Evolutionary conservation across 2,888 invertebrate species (phyloP).

Genomic region (Parelbella ahira): DNA sequence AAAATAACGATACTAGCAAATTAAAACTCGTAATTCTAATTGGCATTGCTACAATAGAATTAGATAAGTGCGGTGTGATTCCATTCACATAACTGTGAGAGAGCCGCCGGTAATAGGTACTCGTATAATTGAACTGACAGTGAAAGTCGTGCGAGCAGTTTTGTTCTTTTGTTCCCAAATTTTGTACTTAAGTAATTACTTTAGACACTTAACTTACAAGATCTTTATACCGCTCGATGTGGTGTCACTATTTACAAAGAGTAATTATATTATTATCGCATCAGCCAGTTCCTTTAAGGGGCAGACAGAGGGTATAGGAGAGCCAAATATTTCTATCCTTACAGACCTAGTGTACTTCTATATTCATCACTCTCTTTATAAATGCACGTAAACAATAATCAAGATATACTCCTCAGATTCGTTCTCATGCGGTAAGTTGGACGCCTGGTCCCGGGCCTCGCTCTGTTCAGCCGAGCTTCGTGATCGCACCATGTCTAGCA

Average conservation of each 20-base stretch:
- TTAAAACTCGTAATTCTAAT: conserved; percentile 24
- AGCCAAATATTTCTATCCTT: no score
- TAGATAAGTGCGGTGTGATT: conserved; percentile 16
- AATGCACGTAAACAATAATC: no score
- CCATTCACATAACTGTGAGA: conserved; percentile 49
- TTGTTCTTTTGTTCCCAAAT: conserved; percentile 7
- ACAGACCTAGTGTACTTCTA: no score
- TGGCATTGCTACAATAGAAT: conserved; percentile 14
- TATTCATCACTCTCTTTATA: no score
- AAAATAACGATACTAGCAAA: no score
- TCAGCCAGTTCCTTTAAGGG: no score
- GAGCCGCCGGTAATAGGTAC: conserved; percentile 49
- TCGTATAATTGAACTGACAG: conserved; percentile 59
- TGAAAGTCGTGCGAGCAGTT: conserved; percentile 55
- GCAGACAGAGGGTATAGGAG: no score
- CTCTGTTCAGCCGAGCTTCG: conserved; percentile 47
- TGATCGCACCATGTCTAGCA: conserved; percentile 64
- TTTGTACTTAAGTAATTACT: conserved; percentile 3
- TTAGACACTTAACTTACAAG: conserved; percentile 4
- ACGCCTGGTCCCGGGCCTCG: conserved; percentile 48
- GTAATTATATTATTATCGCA: no score
- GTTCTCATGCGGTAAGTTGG: conserved; percentile 49
- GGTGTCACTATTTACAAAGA: no score
- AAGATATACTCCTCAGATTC: conserved; percentile 44
- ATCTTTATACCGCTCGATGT: no score